phyloP scores from a whole-genome alignment of 1,140 invertebrate genomes.

The Panulirus ornatus region DNA sequence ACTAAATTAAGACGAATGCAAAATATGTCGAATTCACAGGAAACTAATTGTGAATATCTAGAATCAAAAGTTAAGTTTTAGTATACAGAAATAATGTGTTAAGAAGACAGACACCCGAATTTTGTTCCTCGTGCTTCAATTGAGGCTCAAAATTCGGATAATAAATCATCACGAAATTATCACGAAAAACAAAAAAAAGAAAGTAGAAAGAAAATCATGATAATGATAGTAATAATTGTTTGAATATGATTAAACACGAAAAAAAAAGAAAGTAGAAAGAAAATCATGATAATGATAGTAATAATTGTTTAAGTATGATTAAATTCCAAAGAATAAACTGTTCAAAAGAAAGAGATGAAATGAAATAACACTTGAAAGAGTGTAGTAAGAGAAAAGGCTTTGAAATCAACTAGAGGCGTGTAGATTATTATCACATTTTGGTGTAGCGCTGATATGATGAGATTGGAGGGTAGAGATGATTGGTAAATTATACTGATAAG shows the following conservation, averaged over 20 bases:
- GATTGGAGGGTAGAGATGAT: slow-evolving; percentile 7
- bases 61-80: not conserved
- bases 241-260: not conserved
- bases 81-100: not conserved
- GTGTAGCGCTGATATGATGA: slow-evolving; percentile 24
- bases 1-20: too few species aligned
- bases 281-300: not conserved
- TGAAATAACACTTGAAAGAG: not conserved
- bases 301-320: not conserved
- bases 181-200: not conserved
- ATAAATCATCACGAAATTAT: not conserved
- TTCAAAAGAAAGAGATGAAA: not conserved
- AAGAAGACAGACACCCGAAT: slow-evolving; percentile 24
- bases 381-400: not conserved
- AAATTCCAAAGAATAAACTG: not conserved
- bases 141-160: slow-evolving; percentile 62
- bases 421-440: not conserved
- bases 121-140: slow-evolving; percentile 61
- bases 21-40: too few species aligned
- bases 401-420: not conserved
- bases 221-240: not conserved
- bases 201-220: not conserved
- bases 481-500: not conserved
- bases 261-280: not conserved
- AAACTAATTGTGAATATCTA: too few species aligned